Evolutionary conservation across 2,113 vertebrate genomes (phyloP), one percentile per base, ranked within the genome.

Genomic region (Hypocryptadius cinnamomeus): DNA sequence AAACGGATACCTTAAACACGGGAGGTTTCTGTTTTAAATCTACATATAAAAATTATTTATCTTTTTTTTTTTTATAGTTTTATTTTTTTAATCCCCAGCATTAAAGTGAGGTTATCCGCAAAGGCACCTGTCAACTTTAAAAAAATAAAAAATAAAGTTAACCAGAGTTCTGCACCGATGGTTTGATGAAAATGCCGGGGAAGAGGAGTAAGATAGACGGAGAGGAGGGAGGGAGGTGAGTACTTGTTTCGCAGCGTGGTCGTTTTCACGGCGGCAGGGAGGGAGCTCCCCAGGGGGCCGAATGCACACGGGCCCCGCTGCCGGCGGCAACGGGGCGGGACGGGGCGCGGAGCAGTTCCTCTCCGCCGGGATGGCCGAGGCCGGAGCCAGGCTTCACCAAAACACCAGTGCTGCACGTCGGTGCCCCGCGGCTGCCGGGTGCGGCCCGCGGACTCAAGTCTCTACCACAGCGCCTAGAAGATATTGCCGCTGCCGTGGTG

Each of bases 21-120:
- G 37, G 71, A 89, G 48, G 59, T 14, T 85, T 69, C 92, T 48
- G 94, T 94, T 97, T 97, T 93, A 96, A 96, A 98, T 97, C 95
- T 98, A 98, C 98, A 97, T 98, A 98, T 98, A 98, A 98, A 98
- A 98, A 97, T 96, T 96, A 96, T 95, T 80, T 97, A 91, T 95
- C 94, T 51, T 30, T 79, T 64, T 69, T 69, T 65, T 84, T 60
- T 78, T 8, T 20, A 53, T 15, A 16, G 4, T 93, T 94, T 89
- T 93, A 79, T 91, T 93, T 72, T 50, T 91, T 86, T 53, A 95
- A 87, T 91, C 72, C 95, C 92, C 92, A 98, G 96, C 98, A 98
- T 98, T 93, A 98, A 98, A 98, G 98, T 98, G 98, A 99, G 98
- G 99, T 99, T 98, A 98, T 99, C 98, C 98, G 98, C 97, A 98